A percentile compares a stretch with the other conserved stretches of the same genome.
These are phyloP conservation scores for Steatocranus sp. DNA, from an alignment of 2,797 vertebrate species.

Conservation along the genomic window DNA sequence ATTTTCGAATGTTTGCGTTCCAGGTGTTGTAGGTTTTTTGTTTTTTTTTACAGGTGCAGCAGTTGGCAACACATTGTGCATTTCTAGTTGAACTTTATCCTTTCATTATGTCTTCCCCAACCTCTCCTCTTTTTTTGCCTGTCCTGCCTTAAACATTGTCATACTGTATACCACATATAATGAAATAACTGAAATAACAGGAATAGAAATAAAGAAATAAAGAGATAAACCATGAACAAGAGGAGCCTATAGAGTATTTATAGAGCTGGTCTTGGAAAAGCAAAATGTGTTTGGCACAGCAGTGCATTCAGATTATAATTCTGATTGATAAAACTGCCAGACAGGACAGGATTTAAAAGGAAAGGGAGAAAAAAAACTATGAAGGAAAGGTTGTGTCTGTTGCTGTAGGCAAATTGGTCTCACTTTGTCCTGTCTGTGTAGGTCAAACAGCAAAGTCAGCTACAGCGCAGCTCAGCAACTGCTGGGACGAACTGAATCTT, in stretches of 20 bases:
- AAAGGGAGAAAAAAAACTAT: background rate
- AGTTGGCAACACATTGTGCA: background rate
- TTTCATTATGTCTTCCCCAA: background rate
- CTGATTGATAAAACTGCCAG: background rate
- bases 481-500: background rate
- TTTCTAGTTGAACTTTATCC: background rate
- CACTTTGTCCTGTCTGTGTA: background rate
- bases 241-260: background rate
- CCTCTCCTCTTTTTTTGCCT: background rate
- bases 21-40: background rate
- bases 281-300: background rate
- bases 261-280: background rate
- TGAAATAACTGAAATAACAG: background rate
- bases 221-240: background rate
- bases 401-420: conserved; percentile 8
- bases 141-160: background rate
- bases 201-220: background rate
- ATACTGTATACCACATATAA: background rate
- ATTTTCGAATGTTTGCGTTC: background rate
- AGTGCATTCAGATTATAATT: background rate
- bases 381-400: background rate
- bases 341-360: background rate
- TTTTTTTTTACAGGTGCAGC: background rate
- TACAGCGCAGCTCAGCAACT: background rate
- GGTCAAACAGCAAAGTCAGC: conserved; percentile 21